Percentiles rank a stretch among this genome's conserved stretches.
Conservation (phyloP, 2,113 vertebrate genomes). For the Falco punctatus region DNA sequence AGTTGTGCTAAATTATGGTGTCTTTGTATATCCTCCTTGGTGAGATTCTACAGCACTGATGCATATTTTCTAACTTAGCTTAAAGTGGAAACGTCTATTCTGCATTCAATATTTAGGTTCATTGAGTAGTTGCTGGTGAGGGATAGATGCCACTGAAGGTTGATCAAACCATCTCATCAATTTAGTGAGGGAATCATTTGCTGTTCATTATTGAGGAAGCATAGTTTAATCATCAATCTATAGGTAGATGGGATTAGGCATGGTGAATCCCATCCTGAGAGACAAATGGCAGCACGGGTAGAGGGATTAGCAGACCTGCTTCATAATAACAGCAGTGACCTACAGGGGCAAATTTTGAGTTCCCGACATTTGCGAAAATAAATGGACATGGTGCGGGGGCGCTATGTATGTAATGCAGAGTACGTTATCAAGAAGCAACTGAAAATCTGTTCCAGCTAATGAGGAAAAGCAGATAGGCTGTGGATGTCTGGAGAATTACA, state of each 20-base stretch:
- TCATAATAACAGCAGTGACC: not conserved
- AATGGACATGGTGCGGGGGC: fast-evolving
- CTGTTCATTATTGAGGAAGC: not conserved
- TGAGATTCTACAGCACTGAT: not conserved
- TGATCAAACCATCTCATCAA: not conserved
- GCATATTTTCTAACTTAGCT: not conserved
- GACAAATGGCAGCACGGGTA: not conserved
- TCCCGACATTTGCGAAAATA: not conserved
- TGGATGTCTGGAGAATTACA: not conserved
- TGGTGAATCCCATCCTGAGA: not conserved
- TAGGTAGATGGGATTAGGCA: not conserved
- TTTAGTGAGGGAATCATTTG: not conserved
- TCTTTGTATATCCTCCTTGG: not conserved
- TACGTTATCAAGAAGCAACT: not conserved
- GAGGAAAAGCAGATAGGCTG: not conserved
- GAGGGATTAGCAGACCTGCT: not conserved
- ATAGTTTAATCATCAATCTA: fast-evolving
- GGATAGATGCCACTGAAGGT: not conserved
- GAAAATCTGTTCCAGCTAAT: not conserved
- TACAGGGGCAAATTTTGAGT: too few relatives aligned
- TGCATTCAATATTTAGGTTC: not conserved
- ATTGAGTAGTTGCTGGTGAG: not conserved
- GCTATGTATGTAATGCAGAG: fast-evolving
- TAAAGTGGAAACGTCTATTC: not conserved
- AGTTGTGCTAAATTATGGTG: not conserved